Evolutionary conservation across 2,113 vertebrate genomes (phyloP).

Genomic region (Dromas ardeola): DNA sequence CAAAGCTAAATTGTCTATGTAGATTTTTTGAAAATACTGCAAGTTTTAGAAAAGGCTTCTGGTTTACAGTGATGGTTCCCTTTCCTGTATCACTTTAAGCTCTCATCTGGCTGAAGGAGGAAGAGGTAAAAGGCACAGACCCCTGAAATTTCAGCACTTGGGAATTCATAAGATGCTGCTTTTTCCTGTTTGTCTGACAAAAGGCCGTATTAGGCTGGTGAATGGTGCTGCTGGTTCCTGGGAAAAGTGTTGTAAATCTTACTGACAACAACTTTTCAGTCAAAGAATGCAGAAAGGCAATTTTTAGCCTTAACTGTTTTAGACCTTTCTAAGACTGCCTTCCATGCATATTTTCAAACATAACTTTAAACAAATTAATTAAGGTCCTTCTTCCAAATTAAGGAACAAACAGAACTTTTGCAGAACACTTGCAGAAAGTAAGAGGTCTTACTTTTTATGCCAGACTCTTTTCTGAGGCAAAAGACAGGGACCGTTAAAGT

Average conservation of each 20-base stretch:
- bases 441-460: not conserved
- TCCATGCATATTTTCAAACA: not conserved
- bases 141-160: not conserved
- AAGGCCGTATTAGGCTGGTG: not conserved
- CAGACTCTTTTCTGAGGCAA: not conserved
- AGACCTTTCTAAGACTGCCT: not conserved
- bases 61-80: not conserved
- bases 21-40: not conserved
- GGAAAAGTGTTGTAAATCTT: not conserved
- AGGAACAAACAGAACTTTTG: not conserved
- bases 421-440: not conserved
- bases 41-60: not conserved
- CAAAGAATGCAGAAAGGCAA: not conserved
- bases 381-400: not conserved
- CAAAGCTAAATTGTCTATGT: not conserved
- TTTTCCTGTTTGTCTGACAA: not conserved
- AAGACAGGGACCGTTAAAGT: slow-evolving; percentile 16
- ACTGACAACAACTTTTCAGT: not conserved
- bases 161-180: not conserved
- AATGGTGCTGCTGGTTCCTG: not conserved
- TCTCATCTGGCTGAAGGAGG: not conserved
- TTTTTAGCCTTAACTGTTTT: not conserved
- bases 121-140: not conserved
- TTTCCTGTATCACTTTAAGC: not conserved
- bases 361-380: not conserved